phyloP scores from a whole-genome alignment of 2,888 invertebrate genomes.

The Nomada flava region DNA sequence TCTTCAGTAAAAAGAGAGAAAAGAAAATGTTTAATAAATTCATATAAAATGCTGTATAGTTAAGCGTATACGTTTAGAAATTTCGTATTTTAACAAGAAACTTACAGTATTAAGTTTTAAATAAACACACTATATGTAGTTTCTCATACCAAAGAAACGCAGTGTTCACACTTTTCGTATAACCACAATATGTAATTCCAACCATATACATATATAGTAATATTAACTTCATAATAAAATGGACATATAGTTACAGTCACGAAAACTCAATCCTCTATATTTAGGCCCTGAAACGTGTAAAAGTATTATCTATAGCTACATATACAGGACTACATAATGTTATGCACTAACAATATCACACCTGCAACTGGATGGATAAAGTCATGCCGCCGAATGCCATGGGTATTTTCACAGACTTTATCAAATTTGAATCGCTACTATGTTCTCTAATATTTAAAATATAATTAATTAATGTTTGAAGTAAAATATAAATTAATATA shows the following conservation, averaged over 20 bases:
- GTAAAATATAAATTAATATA: not conserved
- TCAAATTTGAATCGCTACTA: not conserved
- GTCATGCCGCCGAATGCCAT: constrained; percentile 54
- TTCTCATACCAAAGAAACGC: not conserved
- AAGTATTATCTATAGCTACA: not conserved
- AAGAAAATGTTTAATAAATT: too few relatives aligned
- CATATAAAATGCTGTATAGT: too few relatives aligned
- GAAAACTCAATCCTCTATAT: not conserved
- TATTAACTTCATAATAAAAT: constrained; percentile 18
- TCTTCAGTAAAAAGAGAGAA: too few relatives aligned
- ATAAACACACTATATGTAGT: not conserved
- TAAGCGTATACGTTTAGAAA: too few relatives aligned
- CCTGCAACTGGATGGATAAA: constrained; percentile 28
- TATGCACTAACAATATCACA: constrained; percentile 31
- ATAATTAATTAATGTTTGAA: not conserved
- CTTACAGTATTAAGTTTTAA: not conserved
- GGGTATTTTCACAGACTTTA: constrained; percentile 47
- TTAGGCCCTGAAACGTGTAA: not conserved
- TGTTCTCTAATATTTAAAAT: not conserved
- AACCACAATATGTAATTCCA: constrained; percentile 2
- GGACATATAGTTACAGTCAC: constrained; percentile 11
- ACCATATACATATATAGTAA: not conserved
- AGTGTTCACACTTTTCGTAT: constrained; percentile 31
- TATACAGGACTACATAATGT: constrained; percentile 10
- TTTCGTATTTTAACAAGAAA: too few relatives aligned